Percentiles rank a stretch among this genome's conserved stretches.
phyloP scores from a whole-genome alignment of 2,797 vertebrate genomes.

The Myiotriccus ornatus region DNA sequence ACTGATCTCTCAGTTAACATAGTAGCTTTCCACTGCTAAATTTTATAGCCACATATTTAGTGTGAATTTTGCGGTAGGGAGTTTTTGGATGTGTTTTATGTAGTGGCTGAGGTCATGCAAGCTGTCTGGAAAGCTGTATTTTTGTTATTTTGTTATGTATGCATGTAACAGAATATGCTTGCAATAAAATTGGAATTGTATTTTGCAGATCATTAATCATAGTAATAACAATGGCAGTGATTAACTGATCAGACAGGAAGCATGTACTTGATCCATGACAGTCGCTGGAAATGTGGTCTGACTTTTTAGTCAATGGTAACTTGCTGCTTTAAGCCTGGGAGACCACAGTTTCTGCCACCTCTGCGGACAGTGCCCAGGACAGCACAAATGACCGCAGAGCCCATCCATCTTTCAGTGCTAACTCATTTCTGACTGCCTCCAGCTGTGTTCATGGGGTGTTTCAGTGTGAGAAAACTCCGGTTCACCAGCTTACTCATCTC shows the following conservation, averaged over 20 bases:
- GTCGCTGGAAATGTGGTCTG: background rate
- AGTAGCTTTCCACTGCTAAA: background rate
- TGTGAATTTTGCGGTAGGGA: background rate
- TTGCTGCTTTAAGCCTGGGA: background rate
- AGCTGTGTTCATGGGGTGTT: rapidly evolving
- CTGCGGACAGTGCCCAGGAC: background rate
- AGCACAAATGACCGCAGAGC: background rate
- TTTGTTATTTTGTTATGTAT: background rate
- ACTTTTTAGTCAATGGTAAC: background rate
- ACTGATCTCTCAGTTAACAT: background rate
- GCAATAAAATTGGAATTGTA: background rate
- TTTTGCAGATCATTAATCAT: background rate
- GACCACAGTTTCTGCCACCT: background rate
- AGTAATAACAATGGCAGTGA: background rate
- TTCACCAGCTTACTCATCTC: background rate
- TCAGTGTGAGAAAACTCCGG: background rate
- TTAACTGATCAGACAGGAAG: background rate
- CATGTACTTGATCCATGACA: background rate
- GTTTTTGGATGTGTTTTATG: background rate
- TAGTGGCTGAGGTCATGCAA: background rate
- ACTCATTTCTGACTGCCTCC: background rate
- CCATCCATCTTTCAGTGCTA: background rate
- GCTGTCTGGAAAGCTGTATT: background rate
- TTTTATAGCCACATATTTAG: background rate
- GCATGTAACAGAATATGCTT: background rate